Evolutionary conservation across 2,113 vertebrate genomes (phyloP), one percentile per base, ranked within the genome.

Genomic region (Catharus minimus): DNA sequence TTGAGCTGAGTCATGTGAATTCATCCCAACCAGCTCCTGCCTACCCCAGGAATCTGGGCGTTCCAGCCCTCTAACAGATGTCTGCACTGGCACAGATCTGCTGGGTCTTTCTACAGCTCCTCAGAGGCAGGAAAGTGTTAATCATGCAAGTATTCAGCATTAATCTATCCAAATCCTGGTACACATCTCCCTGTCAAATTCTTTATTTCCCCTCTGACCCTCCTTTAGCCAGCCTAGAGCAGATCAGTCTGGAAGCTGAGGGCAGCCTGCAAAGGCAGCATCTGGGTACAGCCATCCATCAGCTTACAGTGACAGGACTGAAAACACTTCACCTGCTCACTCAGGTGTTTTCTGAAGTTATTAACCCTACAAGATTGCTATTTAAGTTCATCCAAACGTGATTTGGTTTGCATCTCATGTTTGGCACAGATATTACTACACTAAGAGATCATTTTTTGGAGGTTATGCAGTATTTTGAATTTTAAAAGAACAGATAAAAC

Each of bases 181-280:
- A 18, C 67, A 44, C 39, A 56, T 53, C 67, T 91, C 73, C 57
- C 38, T 75, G 85, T 80, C 67, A 85, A 85, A 91, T 96, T 95
- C 92, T 53, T 91, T 30, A 73, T 94, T 93, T 91, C 82, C 90
- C 94, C 67, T 75, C 72, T 93, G 94, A 76, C 71, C 89, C 90
- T 90, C 53, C 84, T 88, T 55, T 32, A 78, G 87, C 90, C 93
- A 91, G 86, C 5, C 1, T 3, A 19, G 44, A 89, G 80, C 50
- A 82, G 80, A 71, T 32, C 27, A 5, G 57, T 78, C 61, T 79
- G 81, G 92, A 90, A 90, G 84, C 4, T 10, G 24, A 88, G 66
- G 62, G 65, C 68, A 89, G 65, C 38, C 75, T 76, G 73, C 82
- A 79, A 53, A 49, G 62, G 58, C 90, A 71, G 26, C 67, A 81